Conservation (phyloP, 2,797 vertebrate species). For the Poeciliopsis infans region DNA sequence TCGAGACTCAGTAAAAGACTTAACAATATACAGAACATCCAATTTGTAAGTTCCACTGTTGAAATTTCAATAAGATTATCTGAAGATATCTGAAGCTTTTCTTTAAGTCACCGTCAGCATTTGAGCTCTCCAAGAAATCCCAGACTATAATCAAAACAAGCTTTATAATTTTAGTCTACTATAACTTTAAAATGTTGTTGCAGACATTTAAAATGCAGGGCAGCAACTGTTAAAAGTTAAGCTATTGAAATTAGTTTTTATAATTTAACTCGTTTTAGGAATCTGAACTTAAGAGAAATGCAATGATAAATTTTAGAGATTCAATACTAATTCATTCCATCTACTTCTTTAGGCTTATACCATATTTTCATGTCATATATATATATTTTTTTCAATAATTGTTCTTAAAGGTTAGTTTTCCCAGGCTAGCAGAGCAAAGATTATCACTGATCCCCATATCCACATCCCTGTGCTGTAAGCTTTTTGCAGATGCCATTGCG, state of each 20-base stretch:
- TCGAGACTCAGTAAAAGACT: not conserved
- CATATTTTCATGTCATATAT: too few relatives aligned
- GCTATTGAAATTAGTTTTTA: not conserved
- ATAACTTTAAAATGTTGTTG: not conserved
- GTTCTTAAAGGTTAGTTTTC: not conserved
- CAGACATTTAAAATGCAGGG: not conserved
- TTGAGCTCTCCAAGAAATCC: not conserved
- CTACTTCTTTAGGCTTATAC: not conserved
- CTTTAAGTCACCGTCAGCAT: not conserved
- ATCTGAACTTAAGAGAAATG: not conserved
- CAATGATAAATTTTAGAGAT: not conserved
- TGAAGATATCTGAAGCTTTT: not conserved
- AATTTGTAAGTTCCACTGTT: not conserved
- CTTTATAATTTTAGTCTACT: not conserved
- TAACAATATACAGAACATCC: not conserved
- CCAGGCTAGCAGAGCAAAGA: not conserved
- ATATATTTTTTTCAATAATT: not conserved
- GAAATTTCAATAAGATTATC: not conserved
- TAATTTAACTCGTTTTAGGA: not conserved
- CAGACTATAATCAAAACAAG: not conserved
- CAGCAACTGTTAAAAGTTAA: not conserved
- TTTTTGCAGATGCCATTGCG: not conserved
- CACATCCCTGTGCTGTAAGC: not conserved
- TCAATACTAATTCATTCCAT: not conserved
- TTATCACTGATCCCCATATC: not conserved